Conservation (phyloP, 2,888 invertebrate species). For the Seira musarum region DNA sequence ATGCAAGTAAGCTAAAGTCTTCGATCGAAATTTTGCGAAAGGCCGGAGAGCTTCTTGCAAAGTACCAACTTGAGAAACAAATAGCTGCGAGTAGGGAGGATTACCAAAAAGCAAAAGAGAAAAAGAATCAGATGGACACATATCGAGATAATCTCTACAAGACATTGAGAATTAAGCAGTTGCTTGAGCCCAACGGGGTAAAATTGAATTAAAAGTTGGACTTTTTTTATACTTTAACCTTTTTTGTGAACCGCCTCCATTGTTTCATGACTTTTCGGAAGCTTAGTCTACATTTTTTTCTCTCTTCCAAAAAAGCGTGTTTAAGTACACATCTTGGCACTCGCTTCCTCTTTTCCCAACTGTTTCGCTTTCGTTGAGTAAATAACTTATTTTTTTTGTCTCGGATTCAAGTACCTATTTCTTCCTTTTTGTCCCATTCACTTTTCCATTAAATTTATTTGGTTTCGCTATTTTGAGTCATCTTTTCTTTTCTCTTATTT, state of each 20-base stretch:
- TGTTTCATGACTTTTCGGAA: too few species aligned
- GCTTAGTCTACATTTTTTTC: too few species aligned
- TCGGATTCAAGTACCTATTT: conserved; percentile 14
- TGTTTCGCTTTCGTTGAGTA: background rate
- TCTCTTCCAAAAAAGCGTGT: too few species aligned
- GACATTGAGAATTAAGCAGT: conserved; percentile 81
- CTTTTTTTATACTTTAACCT: too few species aligned
- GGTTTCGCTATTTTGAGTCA: background rate
- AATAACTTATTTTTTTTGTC: conserved; percentile 5
- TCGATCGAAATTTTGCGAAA: conserved; percentile 87
- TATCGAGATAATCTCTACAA: conserved; percentile 84
- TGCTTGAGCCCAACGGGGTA: conserved; percentile 86
- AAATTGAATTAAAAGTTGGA: conserved; percentile 65
- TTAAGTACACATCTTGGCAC: too few species aligned
- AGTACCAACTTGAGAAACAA: conserved; percentile 91
- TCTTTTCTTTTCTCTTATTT: conserved; percentile 16
- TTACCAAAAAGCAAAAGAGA: conserved; percentile 90
- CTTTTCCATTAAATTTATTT: conserved; percentile 30
- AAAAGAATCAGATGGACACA: conserved; percentile 91
- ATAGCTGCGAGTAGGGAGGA: conserved; percentile 94
- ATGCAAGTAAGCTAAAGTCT: conserved; percentile 90
- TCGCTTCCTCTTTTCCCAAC: conserved; percentile 19
- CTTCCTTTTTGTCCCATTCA: conserved; percentile 12
- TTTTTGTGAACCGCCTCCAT: too few species aligned
- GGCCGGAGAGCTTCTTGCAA: conserved; percentile 91